Evolutionary conservation across 2,888 invertebrate genomes (phyloP).

Genomic region (Labia minor): DNA sequence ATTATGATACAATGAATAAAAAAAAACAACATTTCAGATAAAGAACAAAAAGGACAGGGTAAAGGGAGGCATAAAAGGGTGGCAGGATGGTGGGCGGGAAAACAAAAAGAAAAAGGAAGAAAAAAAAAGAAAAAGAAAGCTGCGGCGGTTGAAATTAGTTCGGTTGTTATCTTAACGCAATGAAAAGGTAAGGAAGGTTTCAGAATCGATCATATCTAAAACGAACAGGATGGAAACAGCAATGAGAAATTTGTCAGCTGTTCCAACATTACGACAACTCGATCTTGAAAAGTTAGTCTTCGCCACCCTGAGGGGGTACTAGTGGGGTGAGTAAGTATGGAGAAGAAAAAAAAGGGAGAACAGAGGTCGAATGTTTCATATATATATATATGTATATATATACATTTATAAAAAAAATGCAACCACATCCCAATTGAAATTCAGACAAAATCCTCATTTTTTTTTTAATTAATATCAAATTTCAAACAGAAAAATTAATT

Average conservation of each 20-base stretch:
- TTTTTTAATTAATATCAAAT: conserved; percentile 7
- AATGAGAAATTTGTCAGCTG: conserved; percentile 7
- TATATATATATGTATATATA: too few relatives aligned
- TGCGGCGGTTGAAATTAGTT: not conserved
- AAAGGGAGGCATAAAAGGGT: not conserved
- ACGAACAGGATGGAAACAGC: not conserved
- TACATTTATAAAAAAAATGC: not conserved
- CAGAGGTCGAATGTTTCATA: too few relatives aligned
- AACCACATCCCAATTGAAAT: not conserved
- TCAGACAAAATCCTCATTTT: not conserved
- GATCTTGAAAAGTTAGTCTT: conserved; percentile 13
- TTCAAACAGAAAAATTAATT: not conserved
- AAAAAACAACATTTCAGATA: not conserved
- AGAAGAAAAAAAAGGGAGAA: not conserved
- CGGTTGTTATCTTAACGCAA: conserved; percentile 2
- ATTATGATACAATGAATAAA: conserved; percentile 2
- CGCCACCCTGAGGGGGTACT: not conserved
- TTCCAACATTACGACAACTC: not conserved
- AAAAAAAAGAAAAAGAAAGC: not conserved
- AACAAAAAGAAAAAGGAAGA: not conserved
- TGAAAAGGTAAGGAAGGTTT: conserved; percentile 13
- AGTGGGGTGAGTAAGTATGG: not conserved
- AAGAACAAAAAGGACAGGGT: not conserved
- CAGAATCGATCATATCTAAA: conserved; percentile 1
- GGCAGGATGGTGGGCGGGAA: not conserved